Conservation (phyloP, 2,797 vertebrate genomes). For the Mormyrus proboscirostris region DNA sequence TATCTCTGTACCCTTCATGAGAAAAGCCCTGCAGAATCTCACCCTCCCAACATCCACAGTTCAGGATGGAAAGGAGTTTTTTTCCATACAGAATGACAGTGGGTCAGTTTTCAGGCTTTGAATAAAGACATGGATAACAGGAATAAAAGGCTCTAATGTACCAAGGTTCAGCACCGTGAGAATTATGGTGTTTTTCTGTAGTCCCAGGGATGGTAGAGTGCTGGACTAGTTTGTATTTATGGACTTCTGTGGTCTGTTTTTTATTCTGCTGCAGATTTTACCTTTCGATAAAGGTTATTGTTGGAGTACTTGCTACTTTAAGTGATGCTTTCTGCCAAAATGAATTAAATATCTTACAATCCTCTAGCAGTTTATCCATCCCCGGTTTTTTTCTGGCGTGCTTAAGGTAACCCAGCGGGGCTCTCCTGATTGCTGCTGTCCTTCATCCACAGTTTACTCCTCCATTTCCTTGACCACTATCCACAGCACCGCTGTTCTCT, state of each 20-base stretch:
- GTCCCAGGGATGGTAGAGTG: not conserved
- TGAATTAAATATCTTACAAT: not conserved
- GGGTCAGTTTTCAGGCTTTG: not conserved
- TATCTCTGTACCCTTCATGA: not conserved
- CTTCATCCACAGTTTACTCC: not conserved
- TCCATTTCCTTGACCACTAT: not conserved
- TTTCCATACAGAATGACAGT: not conserved
- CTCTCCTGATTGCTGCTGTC: not conserved
- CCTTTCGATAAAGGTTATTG: not conserved
- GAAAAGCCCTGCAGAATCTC: not conserved
- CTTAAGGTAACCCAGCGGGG: not conserved
- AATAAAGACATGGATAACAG: not conserved
- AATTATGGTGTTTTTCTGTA: not conserved
- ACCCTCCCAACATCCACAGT: not conserved
- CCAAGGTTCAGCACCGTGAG: not conserved
- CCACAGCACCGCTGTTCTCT: not conserved
- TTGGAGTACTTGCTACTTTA: not conserved
- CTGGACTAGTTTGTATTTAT: not conserved
- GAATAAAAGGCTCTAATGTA: not conserved
- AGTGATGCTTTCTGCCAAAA: not conserved
- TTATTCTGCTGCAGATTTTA: not conserved
- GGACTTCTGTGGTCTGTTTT: not conserved
- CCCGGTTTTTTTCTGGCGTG: not conserved
- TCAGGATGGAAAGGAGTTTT: not conserved
- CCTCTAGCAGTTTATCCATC: not conserved